These are phyloP conservation scores for Gymnarchus niloticus DNA, from an alignment of 2,113 vertebrate genomes.

Conservation along the genomic window DNA sequence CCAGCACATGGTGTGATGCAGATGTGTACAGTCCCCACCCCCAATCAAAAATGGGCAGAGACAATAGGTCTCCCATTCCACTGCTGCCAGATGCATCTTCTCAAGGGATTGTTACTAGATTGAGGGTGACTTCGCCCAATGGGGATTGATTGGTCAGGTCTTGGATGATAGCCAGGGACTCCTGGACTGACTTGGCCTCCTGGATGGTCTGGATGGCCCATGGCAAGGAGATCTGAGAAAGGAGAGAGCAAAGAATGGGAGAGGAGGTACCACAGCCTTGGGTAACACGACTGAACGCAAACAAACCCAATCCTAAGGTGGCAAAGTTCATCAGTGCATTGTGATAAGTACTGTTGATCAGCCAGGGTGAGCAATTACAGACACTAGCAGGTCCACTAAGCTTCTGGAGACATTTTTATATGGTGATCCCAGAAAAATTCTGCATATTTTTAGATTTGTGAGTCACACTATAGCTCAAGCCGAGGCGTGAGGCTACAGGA, in stretches of 20 bases:
- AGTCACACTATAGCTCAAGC: too few species aligned
- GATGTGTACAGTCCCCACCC: neutral
- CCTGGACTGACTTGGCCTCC: slow-evolving; percentile 34
- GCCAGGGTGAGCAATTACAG: neutral
- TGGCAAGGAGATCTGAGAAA: slow-evolving; percentile 52
- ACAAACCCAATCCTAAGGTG: too few species aligned
- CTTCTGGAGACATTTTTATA: neutral
- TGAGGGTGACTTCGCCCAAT: slow-evolving; percentile 58
- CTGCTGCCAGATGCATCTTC: neutral
- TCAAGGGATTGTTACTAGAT: slow-evolving; percentile 45
- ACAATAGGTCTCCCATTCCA: neutral
- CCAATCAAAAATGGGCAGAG: neutral
- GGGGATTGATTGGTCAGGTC: slow-evolving; percentile 57
- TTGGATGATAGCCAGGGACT: slow-evolving; percentile 52
- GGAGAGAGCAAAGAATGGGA: neutral
- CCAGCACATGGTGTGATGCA: neutral
- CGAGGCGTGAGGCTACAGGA: too few species aligned
- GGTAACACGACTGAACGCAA: neutral
- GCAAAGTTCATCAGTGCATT: neutral
- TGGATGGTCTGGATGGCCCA: slow-evolving; percentile 58
- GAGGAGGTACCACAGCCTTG: neutral
- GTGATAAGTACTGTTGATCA: neutral
- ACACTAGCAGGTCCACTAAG: neutral
- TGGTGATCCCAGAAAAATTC: neutral
- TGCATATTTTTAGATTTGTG: too few species aligned